phyloP scores from a whole-genome alignment of 2,888 invertebrate genomes.

The Amphipoea oculea region DNA sequence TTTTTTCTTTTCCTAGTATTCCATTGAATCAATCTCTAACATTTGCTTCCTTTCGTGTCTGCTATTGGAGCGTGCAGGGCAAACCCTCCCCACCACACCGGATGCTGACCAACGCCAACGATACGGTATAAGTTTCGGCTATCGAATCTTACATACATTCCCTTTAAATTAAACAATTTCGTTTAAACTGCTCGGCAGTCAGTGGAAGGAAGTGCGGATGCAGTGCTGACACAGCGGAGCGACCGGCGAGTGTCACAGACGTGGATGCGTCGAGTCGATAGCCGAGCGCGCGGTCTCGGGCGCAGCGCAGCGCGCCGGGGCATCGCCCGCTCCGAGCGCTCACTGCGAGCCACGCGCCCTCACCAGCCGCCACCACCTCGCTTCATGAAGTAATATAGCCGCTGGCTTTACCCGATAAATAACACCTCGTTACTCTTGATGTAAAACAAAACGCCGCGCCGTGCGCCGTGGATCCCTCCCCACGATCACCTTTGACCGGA shows the following conservation, averaged over 20 bases:
- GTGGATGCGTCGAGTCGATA: conserved; percentile 19
- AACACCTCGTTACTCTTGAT: conserved; percentile 44
- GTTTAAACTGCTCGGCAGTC: background rate
- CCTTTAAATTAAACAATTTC: too few species aligned
- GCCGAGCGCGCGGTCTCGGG: conserved; percentile 16
- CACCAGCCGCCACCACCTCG: conserved; percentile 16
- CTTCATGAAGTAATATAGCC: conserved; percentile 40
- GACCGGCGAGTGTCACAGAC: background rate
- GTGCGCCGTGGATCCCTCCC: background rate
- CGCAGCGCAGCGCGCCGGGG: conserved; percentile 48
- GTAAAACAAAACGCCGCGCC: conserved; percentile 15
- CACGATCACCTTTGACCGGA: conserved; percentile 26
- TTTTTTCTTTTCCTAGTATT: background rate
- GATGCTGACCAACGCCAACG: too few species aligned
- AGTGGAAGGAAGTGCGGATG: background rate
- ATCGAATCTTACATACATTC: background rate
- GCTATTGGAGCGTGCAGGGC: background rate
- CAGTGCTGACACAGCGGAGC: conserved; percentile 21
- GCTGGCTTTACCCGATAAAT: conserved; percentile 31
- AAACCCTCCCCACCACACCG: background rate
- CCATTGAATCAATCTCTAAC: background rate
- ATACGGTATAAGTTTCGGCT: background rate
- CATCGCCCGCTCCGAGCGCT: conserved; percentile 42
- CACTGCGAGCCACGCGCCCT: conserved; percentile 1
- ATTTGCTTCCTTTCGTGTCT: background rate